These are phyloP conservation scores for Drosophila fungiperda DNA, from an alignment of 2,888 invertebrate genomes.

Conservation along the genomic window DNA sequence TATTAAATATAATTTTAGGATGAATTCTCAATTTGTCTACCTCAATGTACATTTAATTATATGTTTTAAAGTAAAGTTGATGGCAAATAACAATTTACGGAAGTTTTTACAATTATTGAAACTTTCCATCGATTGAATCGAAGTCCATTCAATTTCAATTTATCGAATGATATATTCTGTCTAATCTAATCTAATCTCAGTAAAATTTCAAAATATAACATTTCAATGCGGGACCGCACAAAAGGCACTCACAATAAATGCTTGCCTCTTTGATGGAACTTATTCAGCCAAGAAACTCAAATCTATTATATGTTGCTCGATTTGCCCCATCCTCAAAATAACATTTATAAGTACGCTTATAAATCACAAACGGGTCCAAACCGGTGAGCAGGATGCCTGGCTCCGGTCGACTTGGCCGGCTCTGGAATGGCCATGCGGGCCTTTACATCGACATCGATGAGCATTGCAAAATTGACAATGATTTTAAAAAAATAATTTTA, in stretches of 20 bases:
- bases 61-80: conserved; percentile 11
- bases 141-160: conserved; percentile 65
- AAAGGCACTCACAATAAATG: conserved; percentile 37
- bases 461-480: conserved; percentile 76
- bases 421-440: conserved; percentile 42
- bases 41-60: background rate
- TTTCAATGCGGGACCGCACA: conserved; percentile 61
- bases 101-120: conserved; percentile 20
- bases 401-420: background rate
- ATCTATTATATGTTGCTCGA: conserved; percentile 68
- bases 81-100: conserved; percentile 9
- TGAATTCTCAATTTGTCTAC: background rate
- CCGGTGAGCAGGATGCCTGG: conserved; percentile 27
- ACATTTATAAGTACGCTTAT: conserved; percentile 77
- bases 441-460: conserved; percentile 80
- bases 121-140: conserved; percentile 6
- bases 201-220: conserved; percentile 63
- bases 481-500: conserved; percentile 77
- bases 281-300: conserved; percentile 55
- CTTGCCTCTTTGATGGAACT: conserved; percentile 55
- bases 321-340: conserved; percentile 56
- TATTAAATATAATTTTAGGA: conserved; percentile 53
- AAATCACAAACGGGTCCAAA: conserved; percentile 70
- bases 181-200: conserved; percentile 66
- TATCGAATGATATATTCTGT: conserved; percentile 68